Conservation (phyloP, 2,113 vertebrate genomes). For the Hypanus sabinus region DNA sequence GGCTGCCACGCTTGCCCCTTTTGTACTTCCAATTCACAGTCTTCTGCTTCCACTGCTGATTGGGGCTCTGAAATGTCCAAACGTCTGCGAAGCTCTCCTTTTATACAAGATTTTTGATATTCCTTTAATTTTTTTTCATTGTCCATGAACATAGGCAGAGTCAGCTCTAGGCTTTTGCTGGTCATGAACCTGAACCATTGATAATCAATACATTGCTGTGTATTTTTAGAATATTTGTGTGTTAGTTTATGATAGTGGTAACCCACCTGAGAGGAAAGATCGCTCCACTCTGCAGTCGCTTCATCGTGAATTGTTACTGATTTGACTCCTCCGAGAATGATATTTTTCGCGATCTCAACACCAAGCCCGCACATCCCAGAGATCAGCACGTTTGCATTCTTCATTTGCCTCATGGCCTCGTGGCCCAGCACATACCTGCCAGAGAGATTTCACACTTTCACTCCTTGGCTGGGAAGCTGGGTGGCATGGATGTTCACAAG, state of each 20-base stretch:
- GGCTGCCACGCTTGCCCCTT: too few species aligned
- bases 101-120: background rate
- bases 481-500: too few species aligned
- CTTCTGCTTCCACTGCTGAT: too few species aligned
- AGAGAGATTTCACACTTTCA: background rate
- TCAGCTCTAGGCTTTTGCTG: too few species aligned
- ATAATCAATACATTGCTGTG: too few species aligned
- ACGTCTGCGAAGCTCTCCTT: too few species aligned
- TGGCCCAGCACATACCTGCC: constrained; percentile 72
- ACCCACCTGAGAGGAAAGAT: constrained; percentile 72
- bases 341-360: constrained; percentile 77
- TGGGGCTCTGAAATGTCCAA: too few species aligned
- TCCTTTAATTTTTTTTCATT: background rate
- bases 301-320: constrained; percentile 75
- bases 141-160: background rate
- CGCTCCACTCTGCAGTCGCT: constrained; percentile 47
- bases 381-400: constrained; percentile 59
- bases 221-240: too few species aligned
- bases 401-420: constrained; percentile 63
- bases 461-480: background rate
- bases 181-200: too few species aligned
- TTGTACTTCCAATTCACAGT: too few species aligned
- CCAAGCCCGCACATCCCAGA: constrained; percentile 77
- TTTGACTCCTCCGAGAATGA: constrained; percentile 73
- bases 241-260: too few species aligned